Evolutionary conservation across 2,888 invertebrate species (phyloP).

Genomic region (Agonopterix arenella): DNA sequence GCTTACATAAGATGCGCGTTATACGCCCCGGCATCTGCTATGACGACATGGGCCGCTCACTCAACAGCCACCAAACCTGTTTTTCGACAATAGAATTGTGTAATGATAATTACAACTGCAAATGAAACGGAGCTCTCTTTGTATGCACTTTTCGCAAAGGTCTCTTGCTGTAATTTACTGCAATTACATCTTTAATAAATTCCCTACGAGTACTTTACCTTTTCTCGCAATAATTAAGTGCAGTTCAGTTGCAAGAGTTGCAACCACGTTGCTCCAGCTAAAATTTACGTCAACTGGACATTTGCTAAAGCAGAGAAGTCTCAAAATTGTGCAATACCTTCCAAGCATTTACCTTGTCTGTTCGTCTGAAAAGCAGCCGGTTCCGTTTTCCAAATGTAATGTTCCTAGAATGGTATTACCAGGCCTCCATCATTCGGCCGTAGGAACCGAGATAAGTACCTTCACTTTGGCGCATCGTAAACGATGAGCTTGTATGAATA

Average conservation of each 20-base stretch:
- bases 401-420: too few species aligned
- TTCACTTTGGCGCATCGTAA: too few species aligned
- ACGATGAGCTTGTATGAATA: too few species aligned
- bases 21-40: slow-evolving; percentile 48
- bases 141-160: not conserved
- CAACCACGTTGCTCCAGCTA: too few species aligned
- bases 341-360: not conserved
- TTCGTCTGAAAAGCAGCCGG: too few species aligned
- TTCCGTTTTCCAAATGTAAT: too few species aligned
- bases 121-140: slow-evolving; percentile 8
- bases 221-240: not conserved
- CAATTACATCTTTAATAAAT: slow-evolving; percentile 1
- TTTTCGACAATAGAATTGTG: slow-evolving; percentile 30
- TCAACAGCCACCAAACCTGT: slow-evolving; percentile 55
- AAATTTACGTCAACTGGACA: too few species aligned
- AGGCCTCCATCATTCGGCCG: too few species aligned
- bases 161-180: not conserved
- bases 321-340: too few species aligned
- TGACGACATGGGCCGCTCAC: slow-evolving; percentile 52
- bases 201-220: not conserved
- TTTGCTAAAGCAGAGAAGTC: too few species aligned
- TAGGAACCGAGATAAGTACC: too few species aligned
- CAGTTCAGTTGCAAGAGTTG: not conserved
- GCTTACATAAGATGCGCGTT: slow-evolving; percentile 66
- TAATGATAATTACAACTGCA: slow-evolving; percentile 17